phyloP scores from a whole-genome alignment of 2,113 vertebrate species.

The Malaclemys terrapin region DNA sequence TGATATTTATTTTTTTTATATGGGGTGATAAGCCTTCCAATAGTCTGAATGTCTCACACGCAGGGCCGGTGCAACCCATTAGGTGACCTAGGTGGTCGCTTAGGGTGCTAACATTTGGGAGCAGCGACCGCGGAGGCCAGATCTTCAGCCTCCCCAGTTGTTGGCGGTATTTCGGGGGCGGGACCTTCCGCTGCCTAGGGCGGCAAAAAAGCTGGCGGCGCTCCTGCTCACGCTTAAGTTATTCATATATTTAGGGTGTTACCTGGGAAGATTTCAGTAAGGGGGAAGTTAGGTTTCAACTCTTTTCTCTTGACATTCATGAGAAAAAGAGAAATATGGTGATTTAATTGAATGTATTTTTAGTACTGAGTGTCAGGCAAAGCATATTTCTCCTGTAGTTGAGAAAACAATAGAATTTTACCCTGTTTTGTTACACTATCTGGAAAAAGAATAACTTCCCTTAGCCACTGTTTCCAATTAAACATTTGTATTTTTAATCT shows the following conservation, averaged over 20 bases:
- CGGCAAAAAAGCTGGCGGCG: too few species aligned
- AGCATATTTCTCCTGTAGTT: constrained; percentile 15
- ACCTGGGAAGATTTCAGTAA: constrained; percentile 7
- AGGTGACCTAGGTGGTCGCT: too few species aligned
- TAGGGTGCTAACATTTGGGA: too few species aligned
- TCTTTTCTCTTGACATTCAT: not conserved
- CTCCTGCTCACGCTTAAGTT: not conserved
- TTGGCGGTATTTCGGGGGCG: too few species aligned
- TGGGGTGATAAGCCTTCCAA: constrained; percentile 4
- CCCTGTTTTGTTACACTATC: constrained; percentile 6
- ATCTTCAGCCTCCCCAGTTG: too few species aligned
- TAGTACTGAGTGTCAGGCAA: not conserved
- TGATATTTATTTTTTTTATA: constrained; percentile 29
- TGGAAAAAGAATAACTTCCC: constrained; percentile 41
- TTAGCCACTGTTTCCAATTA: constrained; percentile 43
- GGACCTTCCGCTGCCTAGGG: too few species aligned
- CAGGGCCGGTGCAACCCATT: too few species aligned
- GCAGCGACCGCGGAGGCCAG: too few species aligned
- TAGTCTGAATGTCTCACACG: constrained; percentile 1
- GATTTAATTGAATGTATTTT: constrained; percentile 26
- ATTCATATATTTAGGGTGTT: constrained; percentile 8
- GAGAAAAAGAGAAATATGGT: not conserved
- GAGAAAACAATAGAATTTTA: not conserved
- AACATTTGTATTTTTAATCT: constrained; percentile 28
- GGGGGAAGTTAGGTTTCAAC: not conserved